Evolutionary conservation across 53 echinoderm and acorn worm genomes (phyloP).

Genomic region (Patiria pectinifera): DNA sequence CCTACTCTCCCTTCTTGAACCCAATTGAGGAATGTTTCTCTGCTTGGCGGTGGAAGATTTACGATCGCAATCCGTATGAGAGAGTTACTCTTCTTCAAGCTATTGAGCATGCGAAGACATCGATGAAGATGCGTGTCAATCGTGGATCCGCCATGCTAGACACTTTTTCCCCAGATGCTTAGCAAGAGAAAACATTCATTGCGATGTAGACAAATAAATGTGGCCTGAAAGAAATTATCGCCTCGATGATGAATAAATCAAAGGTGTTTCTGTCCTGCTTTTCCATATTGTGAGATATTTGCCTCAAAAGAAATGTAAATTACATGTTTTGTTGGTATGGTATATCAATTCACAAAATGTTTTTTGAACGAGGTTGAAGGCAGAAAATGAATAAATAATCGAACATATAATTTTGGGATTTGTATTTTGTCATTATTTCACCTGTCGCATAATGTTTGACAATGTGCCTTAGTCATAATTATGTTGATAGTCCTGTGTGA

Average conservation of each 20-base stretch:
- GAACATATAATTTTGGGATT: neutral
- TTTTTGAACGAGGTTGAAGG: too few relatives aligned
- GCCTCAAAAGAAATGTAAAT: neutral
- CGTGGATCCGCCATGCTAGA: neutral
- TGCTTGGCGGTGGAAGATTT: neutral
- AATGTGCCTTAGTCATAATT: neutral
- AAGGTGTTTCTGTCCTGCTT: neutral
- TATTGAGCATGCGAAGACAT: neutral
- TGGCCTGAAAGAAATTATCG: neutral
- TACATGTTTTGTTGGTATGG: neutral
- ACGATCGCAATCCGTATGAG: neutral
- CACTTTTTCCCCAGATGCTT: conserved; percentile 7
- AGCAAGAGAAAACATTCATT: neutral
- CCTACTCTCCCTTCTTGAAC: neutral
- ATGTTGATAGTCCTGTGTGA: neutral
- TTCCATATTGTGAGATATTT: neutral
- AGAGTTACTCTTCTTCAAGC: conserved; percentile 4
- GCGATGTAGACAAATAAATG: neutral
- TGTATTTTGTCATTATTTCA: neutral
- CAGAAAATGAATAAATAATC: neutral
- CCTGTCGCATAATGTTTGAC: neutral
- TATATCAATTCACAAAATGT: neutral
- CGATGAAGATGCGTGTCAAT: neutral
- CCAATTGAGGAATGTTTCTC: conserved; percentile 25
- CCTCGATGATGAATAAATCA: neutral